These are phyloP conservation scores for Cheilinus undulatus DNA, from an alignment of 2,113 vertebrate genomes.

Conservation along the genomic window DNA sequence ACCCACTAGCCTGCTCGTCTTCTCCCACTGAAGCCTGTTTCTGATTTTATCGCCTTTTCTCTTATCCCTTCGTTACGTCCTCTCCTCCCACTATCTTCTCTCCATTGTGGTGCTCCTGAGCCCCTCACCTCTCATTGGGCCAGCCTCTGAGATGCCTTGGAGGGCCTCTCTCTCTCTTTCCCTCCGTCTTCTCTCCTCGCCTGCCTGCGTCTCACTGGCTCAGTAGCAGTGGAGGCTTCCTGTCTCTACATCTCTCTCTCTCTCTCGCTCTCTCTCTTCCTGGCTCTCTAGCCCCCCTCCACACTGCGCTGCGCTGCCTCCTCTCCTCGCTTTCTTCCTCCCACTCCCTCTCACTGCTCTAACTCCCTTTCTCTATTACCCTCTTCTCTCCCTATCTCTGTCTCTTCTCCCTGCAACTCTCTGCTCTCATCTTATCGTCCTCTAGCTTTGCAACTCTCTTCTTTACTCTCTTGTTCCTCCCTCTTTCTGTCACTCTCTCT, in stretches of 20 bases:
- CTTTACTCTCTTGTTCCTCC: slow-evolving; percentile 38
- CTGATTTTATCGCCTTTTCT: slow-evolving; percentile 52
- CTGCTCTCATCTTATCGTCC: slow-evolving; percentile 65
- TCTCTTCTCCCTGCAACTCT: slow-evolving; percentile 43
- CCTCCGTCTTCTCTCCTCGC: slow-evolving; percentile 60
- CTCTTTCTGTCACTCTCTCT: slow-evolving; percentile 35
- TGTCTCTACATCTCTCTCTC: slow-evolving; percentile 68
- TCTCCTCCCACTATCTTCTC: slow-evolving; percentile 56
- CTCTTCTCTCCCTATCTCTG: slow-evolving; percentile 63
- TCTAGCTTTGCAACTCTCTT: slow-evolving; percentile 55
- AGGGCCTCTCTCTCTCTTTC: slow-evolving; percentile 43
- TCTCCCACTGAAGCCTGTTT: slow-evolving; percentile 41
- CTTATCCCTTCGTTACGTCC: slow-evolving; percentile 36
- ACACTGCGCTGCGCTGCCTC: slow-evolving; percentile 76
- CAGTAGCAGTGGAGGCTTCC: slow-evolving; percentile 69
- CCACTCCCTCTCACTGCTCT: slow-evolving; percentile 75
- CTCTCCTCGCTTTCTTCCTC: slow-evolving; percentile 78
- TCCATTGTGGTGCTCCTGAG: slow-evolving; percentile 57
- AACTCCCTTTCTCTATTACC: slow-evolving; percentile 70
- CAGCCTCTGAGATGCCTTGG: slow-evolving; percentile 52
- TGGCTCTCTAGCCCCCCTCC: slow-evolving; percentile 16
- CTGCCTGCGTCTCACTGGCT: slow-evolving; percentile 75
- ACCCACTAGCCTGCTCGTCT: slow-evolving; percentile 49
- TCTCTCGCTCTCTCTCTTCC: slow-evolving; percentile 31
- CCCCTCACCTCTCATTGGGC: slow-evolving; percentile 55